A percentile compares a stretch with the other conserved stretches of the same genome.
Conservation (phyloP, 23 tunicate genomes). For the Diplosoma virens region DNA sequence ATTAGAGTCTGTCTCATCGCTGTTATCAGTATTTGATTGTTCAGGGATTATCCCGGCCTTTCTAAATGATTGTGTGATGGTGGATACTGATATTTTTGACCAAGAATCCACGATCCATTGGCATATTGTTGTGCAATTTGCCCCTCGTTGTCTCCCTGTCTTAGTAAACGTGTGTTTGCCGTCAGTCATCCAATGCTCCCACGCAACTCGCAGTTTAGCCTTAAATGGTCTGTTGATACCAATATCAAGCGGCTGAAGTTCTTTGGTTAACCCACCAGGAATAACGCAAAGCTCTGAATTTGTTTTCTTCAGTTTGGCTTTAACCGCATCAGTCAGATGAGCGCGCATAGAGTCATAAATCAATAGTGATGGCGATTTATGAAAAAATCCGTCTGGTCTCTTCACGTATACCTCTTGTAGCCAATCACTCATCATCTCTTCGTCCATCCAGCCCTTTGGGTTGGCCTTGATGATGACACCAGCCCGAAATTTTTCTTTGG, state of each 20-base stretch:
- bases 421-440: conserved; percentile 62
- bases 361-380: conserved; percentile 45
- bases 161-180: conserved; percentile 54
- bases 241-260: conserved; percentile 67
- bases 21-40: conserved; percentile 46
- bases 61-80: conserved; percentile 50
- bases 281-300: conserved; percentile 53
- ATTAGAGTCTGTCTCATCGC: conserved; percentile 45
- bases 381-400: conserved; percentile 58
- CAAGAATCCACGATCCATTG: conserved; percentile 58
- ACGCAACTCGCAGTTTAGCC: conserved; percentile 49
- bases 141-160: conserved; percentile 58
- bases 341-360: conserved; percentile 48
- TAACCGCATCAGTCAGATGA: conserved; percentile 45
- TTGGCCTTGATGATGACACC: conserved; percentile 61
- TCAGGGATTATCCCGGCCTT: conserved; percentile 47
- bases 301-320: conserved; percentile 51
- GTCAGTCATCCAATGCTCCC: conserved; percentile 63
- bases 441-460: conserved; percentile 61
- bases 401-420: conserved; percentile 46
- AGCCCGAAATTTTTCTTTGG: conserved; percentile 49
- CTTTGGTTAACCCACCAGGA: conserved; percentile 61
- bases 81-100: conserved; percentile 53
- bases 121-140: conserved; percentile 33
- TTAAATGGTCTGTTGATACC: conserved; percentile 53